phyloP scores from a whole-genome alignment of 23 tunicate species.

The Clavelina lepadiformis region DNA sequence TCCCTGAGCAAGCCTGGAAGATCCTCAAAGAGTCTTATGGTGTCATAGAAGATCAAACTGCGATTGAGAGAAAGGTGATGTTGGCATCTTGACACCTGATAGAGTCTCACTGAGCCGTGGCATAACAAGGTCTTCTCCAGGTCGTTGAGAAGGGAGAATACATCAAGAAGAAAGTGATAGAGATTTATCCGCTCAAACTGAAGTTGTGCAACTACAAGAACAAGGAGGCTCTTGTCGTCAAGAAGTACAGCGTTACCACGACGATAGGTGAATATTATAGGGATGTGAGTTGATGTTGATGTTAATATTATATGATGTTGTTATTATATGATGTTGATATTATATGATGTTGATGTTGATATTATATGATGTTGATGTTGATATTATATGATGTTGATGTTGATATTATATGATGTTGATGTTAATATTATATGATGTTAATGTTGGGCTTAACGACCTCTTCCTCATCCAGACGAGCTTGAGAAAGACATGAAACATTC shows the following conservation, averaged over 20 bases:
- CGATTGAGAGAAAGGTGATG: constrained; percentile 60
- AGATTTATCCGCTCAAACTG: constrained; percentile 66
- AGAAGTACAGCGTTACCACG: constrained; percentile 35
- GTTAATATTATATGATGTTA: too few species aligned
- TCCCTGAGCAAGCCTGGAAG: constrained; percentile 64
- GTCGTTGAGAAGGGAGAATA: constrained; percentile 56
- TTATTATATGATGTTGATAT: too few species aligned
- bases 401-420: too few species aligned
- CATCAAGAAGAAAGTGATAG: constrained; percentile 21
- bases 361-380: too few species aligned
- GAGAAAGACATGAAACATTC: constrained; percentile 31
- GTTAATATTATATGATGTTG: too few species aligned
- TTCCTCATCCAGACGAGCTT: constrained; percentile 32
- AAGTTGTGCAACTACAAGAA: constrained; percentile 32
- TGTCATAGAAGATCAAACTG: constrained; percentile 20
- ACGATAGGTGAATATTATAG: constrained; percentile 32
- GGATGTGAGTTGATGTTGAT: too few species aligned
- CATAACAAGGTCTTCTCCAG: constrained; percentile 12
- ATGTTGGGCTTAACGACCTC: background rate
- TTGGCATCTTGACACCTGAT: background rate
- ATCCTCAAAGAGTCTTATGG: constrained; percentile 52
- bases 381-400: too few species aligned
- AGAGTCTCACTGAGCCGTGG: background rate
- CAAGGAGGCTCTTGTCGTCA: constrained; percentile 6
- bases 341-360: too few species aligned